A percentile compares a stretch with the other conserved stretches of the same genome.
phyloP scores from a whole-genome alignment of 2,113 vertebrate species.

The Cottus gobio region DNA sequence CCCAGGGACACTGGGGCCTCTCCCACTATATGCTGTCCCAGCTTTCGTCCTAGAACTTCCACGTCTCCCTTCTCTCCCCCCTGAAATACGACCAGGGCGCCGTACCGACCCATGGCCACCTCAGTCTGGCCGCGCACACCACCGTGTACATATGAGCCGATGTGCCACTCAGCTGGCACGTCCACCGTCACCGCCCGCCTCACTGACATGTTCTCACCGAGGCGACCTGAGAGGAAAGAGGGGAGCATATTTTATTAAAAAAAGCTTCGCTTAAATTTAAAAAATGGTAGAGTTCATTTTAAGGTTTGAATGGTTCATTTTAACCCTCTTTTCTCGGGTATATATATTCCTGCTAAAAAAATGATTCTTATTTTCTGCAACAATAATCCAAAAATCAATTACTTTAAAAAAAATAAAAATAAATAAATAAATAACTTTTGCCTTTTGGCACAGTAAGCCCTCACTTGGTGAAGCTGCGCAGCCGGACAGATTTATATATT shows the following conservation, averaged over 20 bases:
- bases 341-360: too few species aligned
- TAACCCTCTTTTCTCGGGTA: not conserved
- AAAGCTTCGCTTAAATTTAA: too few species aligned
- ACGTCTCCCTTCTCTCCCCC: slow-evolving; percentile 72
- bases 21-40: slow-evolving; percentile 92
- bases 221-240: slow-evolving; percentile 81
- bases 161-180: slow-evolving; percentile 84
- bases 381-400: too few species aligned
- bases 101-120: slow-evolving; percentile 88
- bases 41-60: slow-evolving; percentile 81
- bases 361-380: too few species aligned
- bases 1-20: slow-evolving; percentile 88
- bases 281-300: too few species aligned
- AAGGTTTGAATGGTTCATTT: not conserved
- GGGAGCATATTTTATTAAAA: not conserved
- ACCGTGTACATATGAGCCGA: slow-evolving; percentile 90
- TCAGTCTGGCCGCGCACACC: slow-evolving; percentile 60
- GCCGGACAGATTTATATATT: too few species aligned
- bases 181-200: slow-evolving; percentile 86
- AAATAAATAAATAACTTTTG: too few species aligned
- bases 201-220: slow-evolving; percentile 91
- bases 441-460: too few species aligned
- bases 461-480: too few species aligned
- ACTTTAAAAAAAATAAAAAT: too few species aligned
- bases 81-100: slow-evolving; percentile 86